Base-by-base conservation (phyloP, 2,888 invertebrate genomes). In the Cantharis flavilabris region DNA sequence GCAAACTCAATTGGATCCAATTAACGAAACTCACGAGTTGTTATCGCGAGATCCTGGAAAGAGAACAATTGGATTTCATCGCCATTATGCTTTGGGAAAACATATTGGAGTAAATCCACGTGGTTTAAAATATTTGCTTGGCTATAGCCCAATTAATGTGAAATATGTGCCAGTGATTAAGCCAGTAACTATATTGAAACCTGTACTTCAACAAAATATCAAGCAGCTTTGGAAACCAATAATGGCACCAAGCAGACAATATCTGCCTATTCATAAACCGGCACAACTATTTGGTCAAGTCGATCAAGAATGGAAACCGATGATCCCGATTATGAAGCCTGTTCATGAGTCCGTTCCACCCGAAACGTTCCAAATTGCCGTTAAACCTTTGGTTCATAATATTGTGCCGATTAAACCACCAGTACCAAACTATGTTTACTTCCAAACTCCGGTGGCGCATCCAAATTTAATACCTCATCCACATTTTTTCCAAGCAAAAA, bases 11-110 rank as follows among this genome's bases (percentile, higher is more conserved):
- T 72, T 87, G 62, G 82, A 87, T 76, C 87, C 87, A 7, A 64
- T 86, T n/a, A 82, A 84, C 63, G 84, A 86, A 72, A 78, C 81
- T 18, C 81, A 84, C 64, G 81, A 83, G 7, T 70, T 78, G 65
- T 71, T 80, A 23, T 49, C 69, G 1, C 86, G 85, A 78, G 83
- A 84, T 49, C 87, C 86, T 70, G 85, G 84, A 62, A 87, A 87
- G 80, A 80, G 87, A 70, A 87, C 87, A 3, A 83, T 87, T 49
- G 85, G 86, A 71, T 81, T 82, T 9, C 70, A 71, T 14, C 69
- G 75, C n/a, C 83, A 83, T 70, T 83, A 83, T 76, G 84, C 82
- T 9, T 84, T 84, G 82, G 85, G 86, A 4, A 87, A 84, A 83
- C 87, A 87, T 75, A 80, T 86, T 3, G 84, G 84, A 65, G 70